phyloP scores from a whole-genome alignment of 1,140 invertebrate species.

The Heliconius hewitsoni region DNA sequence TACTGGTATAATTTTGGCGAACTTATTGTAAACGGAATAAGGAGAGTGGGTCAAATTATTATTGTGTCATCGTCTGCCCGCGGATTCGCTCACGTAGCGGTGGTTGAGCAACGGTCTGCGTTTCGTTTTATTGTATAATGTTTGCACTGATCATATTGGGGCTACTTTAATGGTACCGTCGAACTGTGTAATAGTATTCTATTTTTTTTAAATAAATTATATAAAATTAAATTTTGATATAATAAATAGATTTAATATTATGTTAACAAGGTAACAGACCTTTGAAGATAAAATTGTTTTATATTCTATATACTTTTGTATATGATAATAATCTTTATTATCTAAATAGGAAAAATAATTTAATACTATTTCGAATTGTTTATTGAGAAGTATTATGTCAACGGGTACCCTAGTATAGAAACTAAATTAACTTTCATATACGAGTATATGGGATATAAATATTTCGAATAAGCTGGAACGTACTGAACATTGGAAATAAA shows the following conservation, averaged over 20 bases:
- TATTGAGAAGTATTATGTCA: not conserved
- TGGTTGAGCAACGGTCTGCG: constrained; percentile 7
- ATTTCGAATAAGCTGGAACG: not conserved
- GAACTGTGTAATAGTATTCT: not conserved
- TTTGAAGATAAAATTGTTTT: not conserved
- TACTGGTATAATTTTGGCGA: constrained; percentile 46
- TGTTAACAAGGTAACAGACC: not conserved
- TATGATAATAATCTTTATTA: not conserved
- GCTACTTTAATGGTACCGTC: not conserved
- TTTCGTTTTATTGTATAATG: constrained; percentile 11
- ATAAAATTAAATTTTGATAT: not conserved
- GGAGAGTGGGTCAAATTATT: constrained; percentile 47
- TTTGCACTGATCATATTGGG: not conserved
- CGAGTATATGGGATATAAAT: not conserved
- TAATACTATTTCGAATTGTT: not conserved
- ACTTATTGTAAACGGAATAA: constrained; percentile 32
- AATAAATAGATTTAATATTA: no score
- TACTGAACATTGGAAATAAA: not conserved
- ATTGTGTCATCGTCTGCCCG: constrained; percentile 37
- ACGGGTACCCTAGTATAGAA: not conserved
- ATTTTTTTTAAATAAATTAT: not conserved
- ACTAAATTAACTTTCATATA: not conserved
- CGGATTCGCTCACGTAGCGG: constrained; percentile 16
- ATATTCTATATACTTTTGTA: not conserved
- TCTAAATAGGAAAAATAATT: not conserved